These are phyloP conservation scores for Apeltes quadracus DNA, from an alignment of 2,113 vertebrate genomes.

Conservation along the genomic window DNA sequence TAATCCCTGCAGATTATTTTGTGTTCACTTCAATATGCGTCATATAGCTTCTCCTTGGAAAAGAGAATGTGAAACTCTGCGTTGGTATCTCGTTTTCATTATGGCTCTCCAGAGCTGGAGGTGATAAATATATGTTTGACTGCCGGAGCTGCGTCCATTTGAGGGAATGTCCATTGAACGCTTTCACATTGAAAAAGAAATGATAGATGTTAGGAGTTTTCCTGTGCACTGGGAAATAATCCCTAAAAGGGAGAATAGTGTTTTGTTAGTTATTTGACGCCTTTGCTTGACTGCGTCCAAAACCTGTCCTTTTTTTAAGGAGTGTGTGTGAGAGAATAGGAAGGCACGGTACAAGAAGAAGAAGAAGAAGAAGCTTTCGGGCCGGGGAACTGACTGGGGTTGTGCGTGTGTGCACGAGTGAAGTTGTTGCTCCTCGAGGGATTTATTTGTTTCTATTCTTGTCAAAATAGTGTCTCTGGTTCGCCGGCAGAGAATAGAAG, in stretches of 20 bases:
- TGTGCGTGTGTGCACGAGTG: conserved; percentile 2
- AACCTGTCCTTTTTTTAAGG: not conserved
- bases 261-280: not conserved
- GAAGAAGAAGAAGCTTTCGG: not conserved
- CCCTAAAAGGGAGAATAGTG: not conserved
- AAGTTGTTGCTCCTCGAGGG: conserved; percentile 41
- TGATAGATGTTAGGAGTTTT: no score
- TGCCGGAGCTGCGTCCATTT: not conserved
- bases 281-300: not conserved
- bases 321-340: not conserved
- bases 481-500: conserved; percentile 5
- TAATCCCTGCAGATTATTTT: not conserved
- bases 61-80: no score
- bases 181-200: not conserved
- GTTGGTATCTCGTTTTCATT: not conserved
- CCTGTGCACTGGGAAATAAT: not conserved
- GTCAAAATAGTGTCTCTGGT: conserved; percentile 26
- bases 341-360: not conserved
- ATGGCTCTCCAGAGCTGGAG: not conserved
- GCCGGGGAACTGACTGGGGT: not conserved
- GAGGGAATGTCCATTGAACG: not conserved
- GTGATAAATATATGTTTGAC: not conserved
- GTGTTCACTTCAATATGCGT: not conserved
- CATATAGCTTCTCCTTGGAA: no score
- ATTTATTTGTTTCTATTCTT: conserved; percentile 38